These are phyloP conservation scores for Condylostylus longicornis DNA, from an alignment of 1,140 invertebrate genomes.

Conservation along the genomic window DNA sequence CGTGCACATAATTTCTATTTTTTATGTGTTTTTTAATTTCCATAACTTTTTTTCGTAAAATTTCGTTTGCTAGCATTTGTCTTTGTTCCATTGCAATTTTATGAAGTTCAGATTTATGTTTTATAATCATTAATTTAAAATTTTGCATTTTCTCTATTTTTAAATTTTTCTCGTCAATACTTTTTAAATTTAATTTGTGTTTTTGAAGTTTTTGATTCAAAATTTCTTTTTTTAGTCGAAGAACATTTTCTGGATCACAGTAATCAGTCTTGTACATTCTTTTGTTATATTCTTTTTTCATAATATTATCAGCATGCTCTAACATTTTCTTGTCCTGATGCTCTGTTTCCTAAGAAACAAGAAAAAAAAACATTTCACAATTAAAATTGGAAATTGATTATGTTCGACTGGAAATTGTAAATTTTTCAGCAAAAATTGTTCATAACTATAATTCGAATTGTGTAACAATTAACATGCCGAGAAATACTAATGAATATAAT, in stretches of 20 bases:
- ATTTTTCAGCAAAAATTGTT: constrained; percentile 18
- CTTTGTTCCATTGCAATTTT: constrained; percentile 16
- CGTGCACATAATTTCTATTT: constrained; percentile 23
- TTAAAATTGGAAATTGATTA: constrained; percentile 7
- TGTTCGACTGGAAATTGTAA: constrained; percentile 9
- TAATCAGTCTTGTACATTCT: too few species aligned
- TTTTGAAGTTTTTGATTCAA: background rate
- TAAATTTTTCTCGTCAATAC: background rate
- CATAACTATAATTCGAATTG: constrained; percentile 10
- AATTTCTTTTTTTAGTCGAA: too few species aligned
- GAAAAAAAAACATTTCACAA: constrained; percentile 17
- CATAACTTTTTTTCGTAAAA: constrained; percentile 22
- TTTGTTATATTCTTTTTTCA: background rate
- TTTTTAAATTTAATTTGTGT: background rate
- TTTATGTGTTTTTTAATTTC: constrained; percentile 26
- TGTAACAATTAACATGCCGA: constrained; percentile 10
- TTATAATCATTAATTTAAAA: background rate
- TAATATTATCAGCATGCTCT: background rate
- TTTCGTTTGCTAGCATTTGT: constrained; percentile 19
- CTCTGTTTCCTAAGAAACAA: constrained; percentile 12
- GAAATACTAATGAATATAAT: constrained; percentile 12
- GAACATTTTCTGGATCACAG: too few species aligned
- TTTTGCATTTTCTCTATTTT: background rate
- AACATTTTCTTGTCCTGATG: background rate
- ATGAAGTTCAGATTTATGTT: constrained; percentile 10